Evolutionary conservation across 2,113 vertebrate species (phyloP), one percentile per base, ranked within the genome.

Genomic region (Silurus meridionalis): DNA sequence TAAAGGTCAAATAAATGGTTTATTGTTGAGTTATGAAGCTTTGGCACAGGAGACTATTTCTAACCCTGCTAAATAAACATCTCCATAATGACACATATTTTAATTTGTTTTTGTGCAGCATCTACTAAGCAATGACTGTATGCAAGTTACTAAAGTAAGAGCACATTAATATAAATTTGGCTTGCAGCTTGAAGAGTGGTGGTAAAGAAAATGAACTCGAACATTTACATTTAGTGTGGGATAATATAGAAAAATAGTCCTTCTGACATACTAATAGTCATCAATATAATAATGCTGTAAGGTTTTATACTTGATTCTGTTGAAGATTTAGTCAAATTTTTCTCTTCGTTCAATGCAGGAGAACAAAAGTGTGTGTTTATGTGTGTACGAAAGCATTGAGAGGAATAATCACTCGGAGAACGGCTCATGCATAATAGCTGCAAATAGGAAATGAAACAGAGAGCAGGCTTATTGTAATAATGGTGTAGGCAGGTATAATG

Each of bases 261-360:
- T 72, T 72, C 17, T 52, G 19, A 52, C 13, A 52, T 72, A 74
- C 21, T n/a, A 74, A 74, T 74, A 53, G 8, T 5, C 21, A 75
- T 52, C 48, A n/a, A 6, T 75, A 91, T 93, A 93, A 86, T 72
- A 88, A 92, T 92, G 89, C 88, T 90, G 94, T 92, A 91, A 94
- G 93, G 91, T 94, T 93, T 92, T 92, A 92, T 53, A 96, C 95
- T 93, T 92, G 91, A 93, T 93, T 91, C 93, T 64, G 90, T 88
- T 95, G 93, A 95, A 96, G 95, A 96, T 95, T 94, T 93, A 79
- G 90, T 94, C 94, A 96, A 97, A 97, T 96, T 95, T 93, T 87
- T 66, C 67, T 52, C 87, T 91, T 91, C 91, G 90, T 92, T 93
- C 91, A 89, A 92, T 92, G 88, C 92, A 91, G 86, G 91, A 92